Evolutionary conservation across 2,113 vertebrate genomes (phyloP), one percentile per base, ranked within the genome.

Genomic region (Anthoscopus minutus): DNA sequence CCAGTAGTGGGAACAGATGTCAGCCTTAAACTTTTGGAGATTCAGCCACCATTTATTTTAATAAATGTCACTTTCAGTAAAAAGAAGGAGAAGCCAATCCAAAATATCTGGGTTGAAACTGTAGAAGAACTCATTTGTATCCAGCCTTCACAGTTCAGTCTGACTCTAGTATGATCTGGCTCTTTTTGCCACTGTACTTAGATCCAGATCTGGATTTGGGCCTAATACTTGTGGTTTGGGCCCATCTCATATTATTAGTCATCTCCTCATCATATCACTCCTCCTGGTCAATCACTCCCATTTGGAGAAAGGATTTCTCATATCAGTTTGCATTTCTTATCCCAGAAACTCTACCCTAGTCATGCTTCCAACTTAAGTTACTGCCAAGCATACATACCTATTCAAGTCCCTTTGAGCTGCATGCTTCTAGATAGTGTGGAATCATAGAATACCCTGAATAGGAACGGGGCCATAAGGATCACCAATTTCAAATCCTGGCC

Each of bases 141-240:
- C 62, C 76, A 77, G 37, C n/a, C 33, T 88, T 82, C 42, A 17
- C 28, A 11, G 35, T 58, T 58, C 71, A 62, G 23, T 76, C 50
- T 42, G 80, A 48, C 23, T 12, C 47, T 72, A 66, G 19, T 60
- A 44, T 2, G 22, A 42, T 60, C 74, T 94, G 79, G 44, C 47
- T 93, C 31, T 88, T 62, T 21, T 71, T 86, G 28, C 42, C 76
- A 74, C 20, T 71, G 56, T 10, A 13, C 24, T 94, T 40, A 24
- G 27, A 73, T 71, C 65, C 66, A 86, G 42, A 30, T 78, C 67
- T 74, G 76, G 95, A 74, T 93, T 72, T 42, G 78, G 58, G 64
- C 74, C 35, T 60, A 48, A 83, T 42, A 28, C 27, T 58, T 94
- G 89, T 90, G 95, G 79, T 89, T 94, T 95, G 88, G 82, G 35